A percentile compares a stretch with the other conserved stretches of the same genome.
Evolutionary conservation across 2,888 invertebrate genomes (phyloP).

Genomic region (Nephrotoma appendiculata): DNA sequence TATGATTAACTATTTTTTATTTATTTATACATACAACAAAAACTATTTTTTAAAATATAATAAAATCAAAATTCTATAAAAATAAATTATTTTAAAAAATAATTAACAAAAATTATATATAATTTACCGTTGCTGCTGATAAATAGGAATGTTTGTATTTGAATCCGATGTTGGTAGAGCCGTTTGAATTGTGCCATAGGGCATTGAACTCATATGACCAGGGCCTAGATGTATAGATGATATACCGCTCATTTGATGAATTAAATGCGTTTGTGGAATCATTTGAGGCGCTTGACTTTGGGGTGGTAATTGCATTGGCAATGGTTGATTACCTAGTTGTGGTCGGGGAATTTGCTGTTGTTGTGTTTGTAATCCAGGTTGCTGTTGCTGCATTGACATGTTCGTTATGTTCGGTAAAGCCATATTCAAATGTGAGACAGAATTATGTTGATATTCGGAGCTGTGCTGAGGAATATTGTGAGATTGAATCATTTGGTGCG

Average conservation of each 20-base stretch:
- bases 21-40: background rate
- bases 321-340: conserved; percentile 1
- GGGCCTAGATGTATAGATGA: background rate
- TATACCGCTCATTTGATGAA: conserved; percentile 1
- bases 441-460: background rate
- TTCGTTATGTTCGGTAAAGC: background rate
- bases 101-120: background rate
- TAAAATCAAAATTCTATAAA: background rate
- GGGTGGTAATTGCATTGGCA: conserved; percentile 9
- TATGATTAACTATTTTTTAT: background rate
- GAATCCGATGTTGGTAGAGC: conserved; percentile 27
- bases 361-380: background rate
- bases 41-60: background rate
- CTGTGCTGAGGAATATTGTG: background rate
- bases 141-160: conserved; percentile 32
- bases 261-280: background rate
- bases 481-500: conserved; percentile 7
- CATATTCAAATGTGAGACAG: background rate
- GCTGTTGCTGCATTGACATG: background rate
- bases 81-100: background rate
- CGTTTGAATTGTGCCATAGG: conserved; percentile 15
- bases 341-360: background rate
- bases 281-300: background rate
- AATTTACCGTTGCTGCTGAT: conserved; percentile 32
- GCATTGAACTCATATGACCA: background rate